These are phyloP conservation scores for Melitaea athalia DNA, from an alignment of 2,888 invertebrate species.

Conservation along the genomic window DNA sequence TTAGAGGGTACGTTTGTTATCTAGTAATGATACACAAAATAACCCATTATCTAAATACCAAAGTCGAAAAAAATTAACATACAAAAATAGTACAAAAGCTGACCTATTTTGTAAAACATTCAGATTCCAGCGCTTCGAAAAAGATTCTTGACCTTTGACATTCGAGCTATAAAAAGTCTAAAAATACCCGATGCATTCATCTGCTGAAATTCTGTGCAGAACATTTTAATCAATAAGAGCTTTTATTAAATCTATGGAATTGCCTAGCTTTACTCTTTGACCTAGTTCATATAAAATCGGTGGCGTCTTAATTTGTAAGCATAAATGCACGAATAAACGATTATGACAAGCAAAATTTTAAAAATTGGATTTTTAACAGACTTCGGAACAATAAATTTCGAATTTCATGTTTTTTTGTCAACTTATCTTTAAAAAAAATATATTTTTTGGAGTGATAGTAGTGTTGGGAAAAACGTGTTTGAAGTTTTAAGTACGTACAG, in stretches of 20 bases:
- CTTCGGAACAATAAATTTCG: too few species aligned
- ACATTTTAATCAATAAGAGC: slow-evolving; percentile 13
- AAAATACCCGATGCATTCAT: slow-evolving; percentile 22
- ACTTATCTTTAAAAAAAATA: too few species aligned
- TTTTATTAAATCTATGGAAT: slow-evolving; percentile 17
- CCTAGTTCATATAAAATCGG: background rate
- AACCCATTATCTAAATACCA: background rate
- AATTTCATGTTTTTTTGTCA: too few species aligned
- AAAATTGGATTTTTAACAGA: too few species aligned
- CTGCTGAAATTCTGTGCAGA: slow-evolving; percentile 15
- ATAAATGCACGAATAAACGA: too few species aligned
- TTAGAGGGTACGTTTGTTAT: too few species aligned
- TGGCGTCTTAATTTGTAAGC: too few species aligned
- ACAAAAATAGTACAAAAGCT: background rate
- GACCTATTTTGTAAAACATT: slow-evolving; percentile 14
- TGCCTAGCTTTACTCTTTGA: background rate
- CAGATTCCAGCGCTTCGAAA: slow-evolving; percentile 5
- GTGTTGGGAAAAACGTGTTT: too few species aligned
- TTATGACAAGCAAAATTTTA: too few species aligned
- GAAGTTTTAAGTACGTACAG: too few species aligned
- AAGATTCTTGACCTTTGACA: slow-evolving; percentile 25
- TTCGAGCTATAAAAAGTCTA: slow-evolving; percentile 25
- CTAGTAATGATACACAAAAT: too few species aligned
- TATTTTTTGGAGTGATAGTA: too few species aligned
- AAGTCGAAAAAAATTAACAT: background rate